Percentiles rank a stretch among this genome's conserved stretches.
phyloP scores from a whole-genome alignment of 2,797 vertebrate species.

The Jordanella pulchra region DNA sequence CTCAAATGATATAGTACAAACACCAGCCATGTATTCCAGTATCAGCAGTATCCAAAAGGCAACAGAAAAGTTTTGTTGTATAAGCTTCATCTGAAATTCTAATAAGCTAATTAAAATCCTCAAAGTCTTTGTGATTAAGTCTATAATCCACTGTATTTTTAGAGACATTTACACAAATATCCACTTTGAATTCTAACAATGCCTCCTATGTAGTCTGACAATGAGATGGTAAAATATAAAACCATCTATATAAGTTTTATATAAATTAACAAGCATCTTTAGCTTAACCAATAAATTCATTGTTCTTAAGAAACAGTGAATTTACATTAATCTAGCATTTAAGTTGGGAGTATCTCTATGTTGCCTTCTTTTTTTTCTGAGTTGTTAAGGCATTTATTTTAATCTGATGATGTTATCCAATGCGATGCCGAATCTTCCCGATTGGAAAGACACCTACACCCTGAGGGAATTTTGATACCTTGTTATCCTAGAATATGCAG shows the following conservation, averaged over 20 bases:
- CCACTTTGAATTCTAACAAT: constrained; percentile 11
- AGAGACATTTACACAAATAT: neutral
- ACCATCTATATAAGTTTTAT: too few species aligned
- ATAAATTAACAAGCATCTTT: too few species aligned
- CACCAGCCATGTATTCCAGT: constrained; percentile 3
- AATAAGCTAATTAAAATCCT: constrained; percentile 20
- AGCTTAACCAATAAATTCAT: too few species aligned
- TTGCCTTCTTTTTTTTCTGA: constrained; percentile 15
- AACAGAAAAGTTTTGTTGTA: constrained; percentile 8
- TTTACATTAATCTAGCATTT: constrained; percentile 21
- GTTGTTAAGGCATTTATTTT: constrained; percentile 18
- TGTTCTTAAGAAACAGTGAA: too few species aligned
- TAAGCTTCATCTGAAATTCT: constrained; percentile 14
- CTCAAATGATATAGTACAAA: constrained; percentile 1
- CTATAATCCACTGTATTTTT: constrained; percentile 6
- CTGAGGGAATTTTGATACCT: constrained; percentile 57
- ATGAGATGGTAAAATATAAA: neutral
- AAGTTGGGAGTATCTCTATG: constrained; percentile 23
- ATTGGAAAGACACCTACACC: constrained; percentile 50
- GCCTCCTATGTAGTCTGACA: neutral
- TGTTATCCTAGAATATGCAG: constrained; percentile 64
- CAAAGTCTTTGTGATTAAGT: constrained; percentile 14
- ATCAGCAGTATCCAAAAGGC: neutral
- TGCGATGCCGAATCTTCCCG: constrained; percentile 54
- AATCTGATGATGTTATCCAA: constrained; percentile 57